Conservation (phyloP, 2,888 invertebrate genomes). For the Sinohyriopsis cumingii region DNA sequence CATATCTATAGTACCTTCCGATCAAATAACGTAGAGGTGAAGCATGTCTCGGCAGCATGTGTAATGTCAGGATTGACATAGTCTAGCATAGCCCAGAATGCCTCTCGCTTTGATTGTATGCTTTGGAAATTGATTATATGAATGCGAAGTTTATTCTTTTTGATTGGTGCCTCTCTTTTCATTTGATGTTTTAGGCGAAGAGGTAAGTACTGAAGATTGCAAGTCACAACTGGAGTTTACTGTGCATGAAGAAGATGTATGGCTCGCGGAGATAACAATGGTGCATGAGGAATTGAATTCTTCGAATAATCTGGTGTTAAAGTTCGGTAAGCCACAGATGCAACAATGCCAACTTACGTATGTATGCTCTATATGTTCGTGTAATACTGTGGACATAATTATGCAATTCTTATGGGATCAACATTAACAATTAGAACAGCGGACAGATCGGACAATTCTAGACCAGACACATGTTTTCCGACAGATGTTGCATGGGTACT, state of each 20-base stretch:
- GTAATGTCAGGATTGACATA: constrained; percentile 14
- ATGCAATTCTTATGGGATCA: no score
- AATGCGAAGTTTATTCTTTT: constrained; percentile 16
- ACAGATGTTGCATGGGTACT: no score
- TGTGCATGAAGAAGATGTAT: constrained; percentile 3
- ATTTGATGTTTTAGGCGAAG: constrained; percentile 8
- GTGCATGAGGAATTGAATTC: constrained; percentile 11
- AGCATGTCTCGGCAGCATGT: no score
- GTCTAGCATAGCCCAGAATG: constrained; percentile 23
- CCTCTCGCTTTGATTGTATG: constrained; percentile 18
- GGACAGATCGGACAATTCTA: no score
- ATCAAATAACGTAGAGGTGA: no score
- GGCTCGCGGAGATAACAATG: neutral
- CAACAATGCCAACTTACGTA: constrained; percentile 16
- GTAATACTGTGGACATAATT: no score
- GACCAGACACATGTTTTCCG: no score
- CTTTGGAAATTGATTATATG: constrained; percentile 18
- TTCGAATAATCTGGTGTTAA: constrained; percentile 17
- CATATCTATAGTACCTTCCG: no score
- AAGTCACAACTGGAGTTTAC: neutral
- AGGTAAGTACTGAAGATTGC: constrained; percentile 11
- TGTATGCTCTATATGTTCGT: constrained; percentile 8
- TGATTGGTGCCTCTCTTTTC: neutral
- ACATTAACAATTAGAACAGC: no score
- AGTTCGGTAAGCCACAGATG: constrained; percentile 19